phyloP scores from a whole-genome alignment of 2,797 vertebrate species.

The Botia kubotai region DNA sequence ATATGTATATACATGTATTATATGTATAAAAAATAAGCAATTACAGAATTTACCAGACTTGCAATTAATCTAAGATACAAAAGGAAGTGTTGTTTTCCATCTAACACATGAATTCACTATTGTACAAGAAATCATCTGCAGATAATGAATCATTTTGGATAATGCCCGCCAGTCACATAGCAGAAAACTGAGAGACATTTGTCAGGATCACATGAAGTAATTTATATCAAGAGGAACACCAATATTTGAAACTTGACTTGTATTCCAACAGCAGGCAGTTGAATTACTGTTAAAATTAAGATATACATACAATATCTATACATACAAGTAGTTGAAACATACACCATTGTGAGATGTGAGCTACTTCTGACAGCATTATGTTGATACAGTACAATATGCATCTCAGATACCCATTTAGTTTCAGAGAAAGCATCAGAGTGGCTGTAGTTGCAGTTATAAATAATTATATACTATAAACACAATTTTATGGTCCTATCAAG shows the following conservation, averaged over 20 bases:
- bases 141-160: background rate
- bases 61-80: background rate
- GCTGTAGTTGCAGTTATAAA: background rate
- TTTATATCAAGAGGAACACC: no score
- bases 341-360: no score
- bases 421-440: background rate
- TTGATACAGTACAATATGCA: no score
- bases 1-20: background rate
- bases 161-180: no score
- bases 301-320: no score
- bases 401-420: no score
- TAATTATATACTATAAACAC: background rate
- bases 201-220: no score
- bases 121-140: background rate
- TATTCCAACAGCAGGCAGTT: background rate
- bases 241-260: background rate
- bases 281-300: no score
- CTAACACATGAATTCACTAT: background rate
- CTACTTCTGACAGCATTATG: no score
- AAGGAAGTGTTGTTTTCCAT: background rate
- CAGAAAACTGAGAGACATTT: background rate
- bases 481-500: background rate
- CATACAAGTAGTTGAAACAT: no score
- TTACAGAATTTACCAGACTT: constrained; percentile 1
- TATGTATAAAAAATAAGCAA: background rate